Percentiles rank a stretch among this genome's conserved stretches.
These are phyloP conservation scores for Spicauda simplicius DNA, from an alignment of 2,888 invertebrate genomes.

Conservation along the genomic window DNA sequence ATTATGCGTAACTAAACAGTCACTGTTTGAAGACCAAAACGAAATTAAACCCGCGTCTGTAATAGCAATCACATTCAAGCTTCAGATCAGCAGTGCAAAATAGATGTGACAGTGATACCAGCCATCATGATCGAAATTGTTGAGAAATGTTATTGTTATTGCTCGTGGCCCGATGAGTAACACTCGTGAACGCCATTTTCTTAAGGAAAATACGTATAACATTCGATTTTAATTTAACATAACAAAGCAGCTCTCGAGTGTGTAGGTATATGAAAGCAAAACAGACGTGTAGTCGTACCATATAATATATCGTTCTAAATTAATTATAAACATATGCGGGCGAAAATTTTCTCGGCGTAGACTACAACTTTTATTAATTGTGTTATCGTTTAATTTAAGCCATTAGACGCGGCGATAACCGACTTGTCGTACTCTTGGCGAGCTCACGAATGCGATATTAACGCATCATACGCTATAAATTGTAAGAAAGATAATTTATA, in stretches of 20 bases:
- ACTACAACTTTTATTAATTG: constrained; percentile 52
- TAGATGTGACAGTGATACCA: constrained; percentile 2
- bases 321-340: constrained; percentile 64
- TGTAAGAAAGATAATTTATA: too few relatives aligned
- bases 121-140: constrained; percentile 9
- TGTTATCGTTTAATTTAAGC: constrained; percentile 60
- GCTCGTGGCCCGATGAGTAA: constrained; percentile 7
- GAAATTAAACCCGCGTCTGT: too few relatives aligned
- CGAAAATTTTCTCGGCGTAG: constrained; percentile 54
- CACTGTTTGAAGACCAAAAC: too few relatives aligned
- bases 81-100: not conserved
- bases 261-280: constrained; percentile 54
- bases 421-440: constrained; percentile 13
- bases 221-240: constrained; percentile 59
- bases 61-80: not conserved
- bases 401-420: constrained; percentile 46
- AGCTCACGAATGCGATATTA: not conserved
- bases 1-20: not conserved
- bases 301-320: constrained; percentile 61
- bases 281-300: constrained; percentile 55
- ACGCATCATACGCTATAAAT: too few relatives aligned
- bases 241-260: constrained; percentile 50
- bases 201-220: constrained; percentile 54
- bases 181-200: constrained; percentile 42
- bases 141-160: constrained; percentile 4